Evolutionary conservation across 2,888 invertebrate genomes (phyloP), one percentile per base, ranked within the genome.

Genomic region (Leptinotarsa haldemani): DNA sequence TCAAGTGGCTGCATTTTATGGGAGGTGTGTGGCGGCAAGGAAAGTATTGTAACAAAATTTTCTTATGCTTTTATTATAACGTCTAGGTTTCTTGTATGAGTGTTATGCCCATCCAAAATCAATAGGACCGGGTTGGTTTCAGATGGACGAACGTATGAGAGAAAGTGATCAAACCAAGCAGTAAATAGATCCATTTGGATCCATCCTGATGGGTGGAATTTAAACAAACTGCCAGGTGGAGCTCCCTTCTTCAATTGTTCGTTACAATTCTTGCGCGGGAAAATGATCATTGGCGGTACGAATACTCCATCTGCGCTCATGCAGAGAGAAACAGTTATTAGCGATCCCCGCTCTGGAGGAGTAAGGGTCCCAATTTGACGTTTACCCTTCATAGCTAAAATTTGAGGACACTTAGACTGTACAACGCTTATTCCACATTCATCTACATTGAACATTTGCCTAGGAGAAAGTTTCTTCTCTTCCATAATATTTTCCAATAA

Each of bases 341-440:
- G 50, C n/a, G 67, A 66, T 53, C 74, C 74, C 40, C 71, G 66
- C 52, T 74, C 74, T 48, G 71, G 53, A 25, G 70, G 69, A 52
- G 66, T 74, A 18, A 70, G 18, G 9, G 73, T 50, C 13, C 25
- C 25, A 25, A 25, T 25, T 25, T 25, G 25, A 25, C 25, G 25
- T 25, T 25, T 25, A 25, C 25, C 25, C 25, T 25, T 25, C 25
- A 25, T 25, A 25, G 25, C 25, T 25, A 25, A 25, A 25, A 25
- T 25, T 25, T 25, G 25, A 4, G 25, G 25, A 25, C 25, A 25
- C 25, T 25, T 25, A 25, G 25, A 25, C 25, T 25, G 25, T 25
- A 25, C 25, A 25, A 25, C 25, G 25, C 25, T 25, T 25, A 25
- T 25, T 25, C 25, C 25, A 25, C 25, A 25, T 25, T 25, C 25